A percentile compares a stretch with the other conserved stretches of the same genome.
phyloP scores from a whole-genome alignment of 2,113 vertebrate genomes.

The Lathamus discolor region DNA sequence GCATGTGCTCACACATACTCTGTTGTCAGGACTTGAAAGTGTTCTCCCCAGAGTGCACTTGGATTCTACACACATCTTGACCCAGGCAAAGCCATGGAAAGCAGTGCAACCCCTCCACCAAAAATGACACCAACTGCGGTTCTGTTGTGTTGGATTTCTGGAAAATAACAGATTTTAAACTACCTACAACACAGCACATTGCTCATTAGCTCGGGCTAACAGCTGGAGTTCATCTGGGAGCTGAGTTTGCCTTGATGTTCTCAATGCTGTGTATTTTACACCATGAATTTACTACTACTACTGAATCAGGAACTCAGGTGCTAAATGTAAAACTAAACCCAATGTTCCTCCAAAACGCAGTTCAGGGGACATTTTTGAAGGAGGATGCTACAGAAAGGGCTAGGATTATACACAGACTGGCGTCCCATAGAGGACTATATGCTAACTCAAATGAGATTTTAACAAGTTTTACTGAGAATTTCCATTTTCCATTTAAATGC shows the following conservation, averaged over 20 bases:
- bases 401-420: neutral
- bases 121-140: neutral
- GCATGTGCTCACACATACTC: neutral
- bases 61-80: neutral
- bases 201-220: neutral
- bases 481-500: conserved; percentile 66
- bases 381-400: neutral
- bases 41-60: neutral
- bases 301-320: neutral
- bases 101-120: neutral
- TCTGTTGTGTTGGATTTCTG: neutral
- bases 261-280: neutral
- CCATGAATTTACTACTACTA: neutral
- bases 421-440: neutral
- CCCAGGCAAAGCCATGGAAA: neutral
- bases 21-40: neutral
- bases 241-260: neutral
- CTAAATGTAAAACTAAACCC: neutral
- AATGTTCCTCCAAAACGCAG: neutral
- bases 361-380: neutral
- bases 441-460: conserved; percentile 43
- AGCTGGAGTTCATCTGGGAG: neutral
- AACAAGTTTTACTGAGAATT: conserved; percentile 50
- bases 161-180: neutral
- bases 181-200: neutral